Evolutionary conservation across 2,113 vertebrate species (phyloP).

Genomic region (Athene cunicularia): DNA sequence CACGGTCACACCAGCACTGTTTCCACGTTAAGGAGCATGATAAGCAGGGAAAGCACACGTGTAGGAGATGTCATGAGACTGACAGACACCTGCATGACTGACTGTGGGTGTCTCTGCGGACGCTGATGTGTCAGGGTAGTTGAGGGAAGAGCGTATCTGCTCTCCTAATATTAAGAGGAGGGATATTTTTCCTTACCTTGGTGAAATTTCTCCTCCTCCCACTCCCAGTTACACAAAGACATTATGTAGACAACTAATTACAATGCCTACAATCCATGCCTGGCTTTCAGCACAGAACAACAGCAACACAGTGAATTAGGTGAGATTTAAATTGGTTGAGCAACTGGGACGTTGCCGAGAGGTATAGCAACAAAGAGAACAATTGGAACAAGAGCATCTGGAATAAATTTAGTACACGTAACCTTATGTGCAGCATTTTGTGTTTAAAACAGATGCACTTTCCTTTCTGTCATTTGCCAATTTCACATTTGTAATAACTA

Average conservation of each 20-base stretch:
- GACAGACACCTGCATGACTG: not conserved
- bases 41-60: rapidly evolving
- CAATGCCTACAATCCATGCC: not conserved
- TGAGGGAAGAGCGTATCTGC: not conserved
- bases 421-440: conserved; percentile 10
- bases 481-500: conserved; percentile 34
- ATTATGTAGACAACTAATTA: not conserved
- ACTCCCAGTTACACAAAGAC: not conserved
- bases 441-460: conserved; percentile 46
- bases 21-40: rapidly evolving
- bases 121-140: rapidly evolving
- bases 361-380: conserved; percentile 16
- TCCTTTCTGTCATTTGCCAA: conserved; percentile 40
- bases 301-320: not conserved
- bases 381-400: conserved; percentile 53
- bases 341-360: not conserved
- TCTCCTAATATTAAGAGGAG: not conserved
- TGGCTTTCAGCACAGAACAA: conserved; percentile 43
- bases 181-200: not conserved
- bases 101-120: rapidly evolving
- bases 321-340: conserved; percentile 21
- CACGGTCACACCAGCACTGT: rapidly evolving
- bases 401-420: conserved; percentile 31
- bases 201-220: not conserved
- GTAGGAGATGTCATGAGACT: rapidly evolving